These are phyloP conservation scores for Zelleria hepariella DNA, from an alignment of 2,888 invertebrate genomes.

Conservation along the genomic window DNA sequence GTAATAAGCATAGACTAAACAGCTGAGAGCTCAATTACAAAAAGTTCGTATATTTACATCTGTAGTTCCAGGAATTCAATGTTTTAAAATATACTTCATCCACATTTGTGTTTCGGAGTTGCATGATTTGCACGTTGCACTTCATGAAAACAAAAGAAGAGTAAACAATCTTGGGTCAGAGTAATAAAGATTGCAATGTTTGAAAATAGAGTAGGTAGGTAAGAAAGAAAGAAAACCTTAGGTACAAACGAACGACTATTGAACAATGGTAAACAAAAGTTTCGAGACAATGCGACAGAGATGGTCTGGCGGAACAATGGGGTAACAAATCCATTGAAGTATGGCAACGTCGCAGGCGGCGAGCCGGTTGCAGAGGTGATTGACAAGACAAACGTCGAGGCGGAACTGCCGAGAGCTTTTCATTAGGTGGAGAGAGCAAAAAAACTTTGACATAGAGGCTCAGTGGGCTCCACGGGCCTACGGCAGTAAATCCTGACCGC, in stretches of 20 bases:
- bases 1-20: conserved; percentile 25
- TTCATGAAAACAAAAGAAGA: background rate
- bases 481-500: conserved; percentile 35
- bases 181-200: background rate
- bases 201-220: background rate
- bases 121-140: background rate
- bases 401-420: conserved; percentile 44
- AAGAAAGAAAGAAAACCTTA: background rate
- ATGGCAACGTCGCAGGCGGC: conserved; percentile 32
- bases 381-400: conserved; percentile 61
- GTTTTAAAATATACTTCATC: too few relatives aligned
- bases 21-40: background rate
- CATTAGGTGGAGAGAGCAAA: conserved; percentile 48
- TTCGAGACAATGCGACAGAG: conserved; percentile 59
- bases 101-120: too few relatives aligned
- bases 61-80: too few relatives aligned
- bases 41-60: background rate
- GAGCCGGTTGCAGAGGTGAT: conserved; percentile 32
- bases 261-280: conserved; percentile 62
- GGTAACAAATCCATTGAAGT: conserved; percentile 59
- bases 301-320: conserved; percentile 56
- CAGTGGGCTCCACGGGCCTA: conserved; percentile 23
- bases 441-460: conserved; percentile 32
- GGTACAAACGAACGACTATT: conserved; percentile 8
- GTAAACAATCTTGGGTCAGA: background rate